Conservation (phyloP, 2,888 invertebrate species). For the Sesamia inferens region DNA sequence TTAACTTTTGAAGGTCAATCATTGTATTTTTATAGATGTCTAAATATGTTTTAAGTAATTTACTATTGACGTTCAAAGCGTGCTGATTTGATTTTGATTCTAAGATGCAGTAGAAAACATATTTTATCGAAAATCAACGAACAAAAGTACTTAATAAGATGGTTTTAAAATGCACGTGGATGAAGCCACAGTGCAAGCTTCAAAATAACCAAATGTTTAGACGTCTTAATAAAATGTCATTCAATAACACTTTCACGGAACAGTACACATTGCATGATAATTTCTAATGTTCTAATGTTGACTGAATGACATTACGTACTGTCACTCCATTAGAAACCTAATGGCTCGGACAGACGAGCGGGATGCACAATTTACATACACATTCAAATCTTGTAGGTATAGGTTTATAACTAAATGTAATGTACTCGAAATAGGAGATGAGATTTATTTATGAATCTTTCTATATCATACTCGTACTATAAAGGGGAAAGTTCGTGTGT, state of each 20-base stretch:
- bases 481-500: too few relatives aligned
- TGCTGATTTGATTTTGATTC: too few relatives aligned
- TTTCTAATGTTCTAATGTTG: slow-evolving; percentile 47
- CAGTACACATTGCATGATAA: slow-evolving; percentile 44
- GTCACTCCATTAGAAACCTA: slow-evolving; percentile 50
- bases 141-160: too few relatives aligned
- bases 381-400: slow-evolving; percentile 44
- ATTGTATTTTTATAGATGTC: too few relatives aligned
- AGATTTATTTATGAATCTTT: neutral
- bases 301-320: slow-evolving; percentile 25
- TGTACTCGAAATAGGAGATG: slow-evolving; percentile 17
- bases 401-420: slow-evolving; percentile 13
- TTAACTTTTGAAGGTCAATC: too few relatives aligned
- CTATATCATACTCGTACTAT: too few relatives aligned
- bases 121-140: neutral
- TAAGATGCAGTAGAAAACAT: neutral
- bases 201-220: slow-evolving; percentile 44
- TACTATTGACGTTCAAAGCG: too few relatives aligned
- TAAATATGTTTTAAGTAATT: too few relatives aligned
- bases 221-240: slow-evolving; percentile 36
- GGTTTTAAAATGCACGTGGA: neutral
- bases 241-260: slow-evolving; percentile 25
- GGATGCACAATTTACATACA: slow-evolving; percentile 51
- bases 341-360: slow-evolving; percentile 43
- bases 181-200: neutral